phyloP scores from a whole-genome alignment of 2,113 vertebrate genomes.

The Thymallus thymallus region DNA sequence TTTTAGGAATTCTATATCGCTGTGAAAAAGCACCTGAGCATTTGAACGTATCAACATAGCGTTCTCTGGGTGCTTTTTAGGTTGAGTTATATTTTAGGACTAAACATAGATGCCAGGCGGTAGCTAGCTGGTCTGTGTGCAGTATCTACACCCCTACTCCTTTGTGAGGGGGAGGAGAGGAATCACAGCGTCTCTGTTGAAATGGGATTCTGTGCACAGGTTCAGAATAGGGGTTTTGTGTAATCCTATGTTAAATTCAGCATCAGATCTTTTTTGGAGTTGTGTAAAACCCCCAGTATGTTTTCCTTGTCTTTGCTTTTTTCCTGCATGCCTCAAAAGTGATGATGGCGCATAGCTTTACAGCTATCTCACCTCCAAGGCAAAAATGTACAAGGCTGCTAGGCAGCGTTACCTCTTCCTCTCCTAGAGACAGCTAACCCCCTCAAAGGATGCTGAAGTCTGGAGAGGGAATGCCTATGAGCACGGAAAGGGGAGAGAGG shows the following conservation, averaged over 20 bases:
- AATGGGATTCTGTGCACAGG: slow-evolving; percentile 66
- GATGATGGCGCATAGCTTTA: slow-evolving; percentile 73
- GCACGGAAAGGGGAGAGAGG: slow-evolving; percentile 55
- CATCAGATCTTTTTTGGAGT: slow-evolving; percentile 72
- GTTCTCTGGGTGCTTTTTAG: slow-evolving; percentile 51
- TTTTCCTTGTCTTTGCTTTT: slow-evolving; percentile 67
- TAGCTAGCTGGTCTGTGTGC: slow-evolving; percentile 60
- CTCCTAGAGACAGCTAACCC: slow-evolving; percentile 73
- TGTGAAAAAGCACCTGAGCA: slow-evolving; percentile 44
- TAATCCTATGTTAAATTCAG: slow-evolving; percentile 78
- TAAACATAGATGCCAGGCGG: slow-evolving; percentile 65
- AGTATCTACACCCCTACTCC: slow-evolving; percentile 59
- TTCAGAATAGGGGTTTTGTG: slow-evolving; percentile 69
- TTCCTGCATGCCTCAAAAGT: slow-evolving; percentile 68
- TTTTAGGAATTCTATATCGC: slow-evolving; percentile 43
- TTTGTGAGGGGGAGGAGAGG: slow-evolving; percentile 62
- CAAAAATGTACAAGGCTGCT: slow-evolving; percentile 75
- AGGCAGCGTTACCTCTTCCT: slow-evolving; percentile 69
- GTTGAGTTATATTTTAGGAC: slow-evolving; percentile 60
- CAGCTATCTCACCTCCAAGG: slow-evolving; percentile 73
- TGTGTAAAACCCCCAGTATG: slow-evolving; percentile 69
- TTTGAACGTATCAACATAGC: slow-evolving; percentile 29
- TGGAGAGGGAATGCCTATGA: slow-evolving; percentile 75
- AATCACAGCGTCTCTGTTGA: slow-evolving; percentile 61
- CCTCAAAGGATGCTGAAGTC: slow-evolving; percentile 78